Evolutionary conservation across 1,140 invertebrate genomes (phyloP).

Genomic region (Diploscapter pachys): DNA sequence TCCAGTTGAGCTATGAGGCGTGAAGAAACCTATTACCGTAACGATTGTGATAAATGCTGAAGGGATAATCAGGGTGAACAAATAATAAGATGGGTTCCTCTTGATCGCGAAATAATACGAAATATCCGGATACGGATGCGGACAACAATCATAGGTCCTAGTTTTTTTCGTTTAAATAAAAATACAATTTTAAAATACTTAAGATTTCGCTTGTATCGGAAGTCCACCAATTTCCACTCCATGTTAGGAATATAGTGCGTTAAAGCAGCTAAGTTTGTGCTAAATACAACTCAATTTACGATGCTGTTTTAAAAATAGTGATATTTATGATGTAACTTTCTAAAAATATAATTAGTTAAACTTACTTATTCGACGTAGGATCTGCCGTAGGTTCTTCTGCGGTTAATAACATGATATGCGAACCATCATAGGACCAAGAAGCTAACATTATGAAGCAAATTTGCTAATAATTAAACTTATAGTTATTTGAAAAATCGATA

Average conservation of each 20-base stretch:
- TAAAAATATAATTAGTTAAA: background rate
- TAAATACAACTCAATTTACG: conserved; percentile 1
- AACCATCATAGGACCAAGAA: conserved; percentile 53
- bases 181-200: conserved; percentile 41
- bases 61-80: conserved; percentile 56
- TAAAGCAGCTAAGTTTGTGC: conserved; percentile 40
- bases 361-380: conserved; percentile 31
- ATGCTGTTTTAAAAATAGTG: background rate
- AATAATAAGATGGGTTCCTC: conserved; percentile 55
- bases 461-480: conserved; percentile 32
- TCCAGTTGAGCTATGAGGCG: conserved; percentile 53
- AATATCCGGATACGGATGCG: conserved; percentile 48
- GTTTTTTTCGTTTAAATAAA: background rate
- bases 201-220: conserved; percentile 46
- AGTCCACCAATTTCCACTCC: conserved; percentile 56
- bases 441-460: conserved; percentile 57
- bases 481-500: conserved; percentile 5
- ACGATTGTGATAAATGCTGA: conserved; percentile 55
- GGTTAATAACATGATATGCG: conserved; percentile 44
- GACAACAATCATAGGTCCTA: conserved; percentile 53
- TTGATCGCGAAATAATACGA: conserved; percentile 57
- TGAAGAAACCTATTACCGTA: conserved; percentile 56
- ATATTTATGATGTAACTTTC: background rate
- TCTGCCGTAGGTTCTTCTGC: conserved; percentile 37
- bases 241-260: conserved; percentile 56